Percentiles rank a stretch among this genome's conserved stretches.
phyloP scores from a whole-genome alignment of 2,797 vertebrate species.

The Odontamblyopus rebecca region DNA sequence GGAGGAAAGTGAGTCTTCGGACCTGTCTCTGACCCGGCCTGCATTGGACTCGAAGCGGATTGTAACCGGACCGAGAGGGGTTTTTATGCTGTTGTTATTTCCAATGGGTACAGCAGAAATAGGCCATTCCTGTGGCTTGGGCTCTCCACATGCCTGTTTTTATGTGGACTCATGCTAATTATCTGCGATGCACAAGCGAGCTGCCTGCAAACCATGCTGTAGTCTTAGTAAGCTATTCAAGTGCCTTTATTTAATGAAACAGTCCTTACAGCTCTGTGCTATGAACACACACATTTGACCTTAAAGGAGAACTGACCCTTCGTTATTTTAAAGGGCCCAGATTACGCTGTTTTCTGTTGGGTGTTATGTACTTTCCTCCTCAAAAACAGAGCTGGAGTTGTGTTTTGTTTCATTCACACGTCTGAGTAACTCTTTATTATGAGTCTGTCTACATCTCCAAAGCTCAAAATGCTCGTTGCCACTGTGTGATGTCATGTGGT shows the following conservation, averaged over 20 bases:
- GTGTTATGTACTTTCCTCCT: no score
- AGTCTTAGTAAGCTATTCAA: conserved; percentile 66
- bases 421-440: no score
- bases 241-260: conserved; percentile 71
- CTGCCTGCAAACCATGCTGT: conserved; percentile 63
- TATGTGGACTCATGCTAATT: conserved; percentile 70
- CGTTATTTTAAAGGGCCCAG: no score
- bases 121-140: conserved; percentile 78
- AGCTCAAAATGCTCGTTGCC: no score
- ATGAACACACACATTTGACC: conserved; percentile 44
- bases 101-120: conserved; percentile 72
- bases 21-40: not conserved
- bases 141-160: conserved; percentile 60
- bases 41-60: conserved; percentile 62
- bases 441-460: no score
- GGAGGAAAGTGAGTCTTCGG: not conserved
- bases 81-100: conserved; percentile 55
- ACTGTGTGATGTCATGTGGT: no score
- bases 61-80: conserved; percentile 37
- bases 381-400: no score
- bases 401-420: no score
- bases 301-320: conserved; percentile 4
- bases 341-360: no score
- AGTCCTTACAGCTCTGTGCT: conserved; percentile 45
- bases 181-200: conserved; percentile 61